Evolutionary conservation across 2,888 invertebrate species (phyloP), one percentile per base, ranked within the genome.

Genomic region (Julus scandinavius): DNA sequence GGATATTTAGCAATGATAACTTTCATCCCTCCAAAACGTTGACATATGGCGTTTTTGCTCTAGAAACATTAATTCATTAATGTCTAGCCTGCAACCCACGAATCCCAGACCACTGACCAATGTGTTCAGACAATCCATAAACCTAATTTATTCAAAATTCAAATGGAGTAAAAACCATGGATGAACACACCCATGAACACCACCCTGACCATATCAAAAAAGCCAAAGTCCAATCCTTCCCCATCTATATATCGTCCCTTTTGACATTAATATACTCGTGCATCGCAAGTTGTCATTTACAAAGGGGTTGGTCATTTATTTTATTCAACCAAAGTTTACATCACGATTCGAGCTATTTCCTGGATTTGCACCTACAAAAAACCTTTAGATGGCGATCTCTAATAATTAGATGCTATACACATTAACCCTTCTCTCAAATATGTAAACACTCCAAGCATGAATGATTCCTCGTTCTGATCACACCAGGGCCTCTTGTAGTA

Each of bases 401-500:
- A 63, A 63, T 20, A 63, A 20, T 63, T 63, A 20, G 63, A n/a
- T 63, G n/a, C 15, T 6, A 63, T n/a, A 63, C n/a, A 20, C 63
- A 49, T 3, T 63, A n/a, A 63, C 58, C 20, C 63, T 63, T 63
- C 63, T 20, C 63, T 5, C 63, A 63, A 63, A 63, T 54, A 63
- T 20, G 63, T 63, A 63, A 63, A 63, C 63, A 63, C n/a, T 58
- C 4, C n/a, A 20, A 63, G n/a, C 63, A 63, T 63, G 63, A 63
- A 63, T 63, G 63, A 63, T 63, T 63, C 63, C 63, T 63, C 5
- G 63, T 63, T 4, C 20, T 20, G 63, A 15, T 63, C 63, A 20
- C 63, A 20, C 4, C 63, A 63, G 63, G n/a, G 63, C 20, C 63
- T 63, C 63, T 20, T 63, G 20, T 54, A 54, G 17, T 13, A 54